A percentile compares a stretch with the other conserved stretches of the same genome.
Evolutionary conservation across 2,797 vertebrate genomes (phyloP).

Genomic region (Poeciliopsis turneri): DNA sequence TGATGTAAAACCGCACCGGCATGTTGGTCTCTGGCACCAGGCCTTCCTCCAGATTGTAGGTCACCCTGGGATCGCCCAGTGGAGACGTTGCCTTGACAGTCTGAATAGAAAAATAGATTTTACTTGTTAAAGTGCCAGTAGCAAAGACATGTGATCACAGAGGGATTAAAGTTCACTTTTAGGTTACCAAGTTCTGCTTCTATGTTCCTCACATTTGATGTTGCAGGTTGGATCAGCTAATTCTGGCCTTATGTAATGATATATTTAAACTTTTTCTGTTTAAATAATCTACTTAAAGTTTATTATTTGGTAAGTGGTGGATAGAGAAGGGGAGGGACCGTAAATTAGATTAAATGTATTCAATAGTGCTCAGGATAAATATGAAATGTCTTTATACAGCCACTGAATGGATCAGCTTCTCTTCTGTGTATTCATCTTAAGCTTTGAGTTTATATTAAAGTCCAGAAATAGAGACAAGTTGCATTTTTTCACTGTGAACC

Average conservation of each 20-base stretch:
- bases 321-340: not conserved
- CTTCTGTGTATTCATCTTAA: not conserved
- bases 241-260: not conserved
- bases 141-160: not conserved
- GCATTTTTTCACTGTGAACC: slow-evolving; percentile 14
- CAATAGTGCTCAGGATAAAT: not conserved
- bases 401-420: slow-evolving; percentile 1
- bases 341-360: slow-evolving; percentile 6
- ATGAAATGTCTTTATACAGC: slow-evolving; percentile 4
- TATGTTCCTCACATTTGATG: not conserved
- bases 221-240: not conserved
- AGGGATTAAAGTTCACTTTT: not conserved
- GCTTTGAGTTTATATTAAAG: slow-evolving; percentile 9
- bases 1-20: slow-evolving; percentile 91
- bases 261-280: not conserved
- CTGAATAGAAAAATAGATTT: slow-evolving; percentile 58
- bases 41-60: slow-evolving; percentile 90
- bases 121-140: not conserved
- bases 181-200: not conserved
- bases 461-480: slow-evolving; percentile 11
- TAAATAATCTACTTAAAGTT: not conserved
- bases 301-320: not conserved
- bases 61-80: slow-evolving; percentile 87
- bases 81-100: slow-evolving; percentile 89
- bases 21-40: slow-evolving; percentile 91